Evolutionary conservation across 2,888 invertebrate genomes (phyloP).

Genomic region (Teleiodes luculella): DNA sequence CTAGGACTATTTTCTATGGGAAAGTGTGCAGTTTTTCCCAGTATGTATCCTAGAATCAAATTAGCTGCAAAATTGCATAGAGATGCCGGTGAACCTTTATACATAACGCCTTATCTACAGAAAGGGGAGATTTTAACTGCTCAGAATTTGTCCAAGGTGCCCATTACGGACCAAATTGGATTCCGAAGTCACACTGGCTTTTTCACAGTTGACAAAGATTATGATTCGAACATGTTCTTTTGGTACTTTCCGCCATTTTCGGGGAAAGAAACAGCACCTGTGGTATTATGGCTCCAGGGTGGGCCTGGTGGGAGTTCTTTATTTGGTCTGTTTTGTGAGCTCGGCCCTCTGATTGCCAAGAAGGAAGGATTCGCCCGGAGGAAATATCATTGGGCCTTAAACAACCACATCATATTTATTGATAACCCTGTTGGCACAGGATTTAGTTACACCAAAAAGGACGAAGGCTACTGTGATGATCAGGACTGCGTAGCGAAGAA

Average conservation of each 20-base stretch:
- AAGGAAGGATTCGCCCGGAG: conserved; percentile 53
- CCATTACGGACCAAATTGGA: conserved; percentile 52
- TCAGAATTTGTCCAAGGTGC: conserved; percentile 54
- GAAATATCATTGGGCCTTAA: conserved; percentile 78
- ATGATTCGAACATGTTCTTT: conserved; percentile 80
- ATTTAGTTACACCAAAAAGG: conserved; percentile 79
- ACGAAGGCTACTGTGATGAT: conserved; percentile 74
- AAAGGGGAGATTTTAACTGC: conserved; percentile 70
- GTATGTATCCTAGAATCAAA: conserved; percentile 56
- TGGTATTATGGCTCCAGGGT: conserved; percentile 79
- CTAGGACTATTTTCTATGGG: conserved; percentile 18
- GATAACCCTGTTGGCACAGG: conserved; percentile 83
- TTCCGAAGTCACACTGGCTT: conserved; percentile 80
- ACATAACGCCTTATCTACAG: conserved; percentile 78
- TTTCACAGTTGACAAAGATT: conserved; percentile 78
- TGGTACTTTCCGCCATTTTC: conserved; percentile 81
- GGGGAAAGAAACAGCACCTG: conserved; percentile 57
- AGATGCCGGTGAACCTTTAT: conserved; percentile 65
- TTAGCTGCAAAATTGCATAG: conserved; percentile 33
- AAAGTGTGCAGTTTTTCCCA: conserved; percentile 38
- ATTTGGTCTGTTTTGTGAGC: conserved; percentile 77
- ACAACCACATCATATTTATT: conserved; percentile 79
- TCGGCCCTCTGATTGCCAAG: conserved; percentile 77
- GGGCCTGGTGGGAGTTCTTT: conserved; percentile 78
- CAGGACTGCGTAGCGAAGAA: conserved; percentile 77